A percentile compares a stretch with the other conserved stretches of the same genome.
Conservation (phyloP, 2,797 vertebrate genomes). For the Clarias platycephalus region DNA sequence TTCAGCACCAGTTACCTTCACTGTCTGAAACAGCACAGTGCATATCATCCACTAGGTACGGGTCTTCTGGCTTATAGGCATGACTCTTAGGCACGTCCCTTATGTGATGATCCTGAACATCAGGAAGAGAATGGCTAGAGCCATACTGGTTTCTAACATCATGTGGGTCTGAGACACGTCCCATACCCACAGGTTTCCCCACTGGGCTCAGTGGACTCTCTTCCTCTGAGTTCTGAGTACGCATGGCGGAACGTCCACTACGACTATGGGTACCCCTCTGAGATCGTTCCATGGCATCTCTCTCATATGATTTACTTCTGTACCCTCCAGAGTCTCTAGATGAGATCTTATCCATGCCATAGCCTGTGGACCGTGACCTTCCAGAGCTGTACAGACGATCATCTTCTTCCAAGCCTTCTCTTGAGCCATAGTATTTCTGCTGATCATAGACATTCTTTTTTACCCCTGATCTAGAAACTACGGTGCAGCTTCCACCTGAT, state of each 20-base stretch:
- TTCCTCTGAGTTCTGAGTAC: conserved; percentile 92
- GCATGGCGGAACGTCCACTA: conserved; percentile 83
- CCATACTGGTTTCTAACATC: conserved; percentile 94
- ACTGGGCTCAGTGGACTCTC: conserved; percentile 95
- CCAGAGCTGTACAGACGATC: conserved; percentile 84
- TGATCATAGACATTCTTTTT: conserved; percentile 95
- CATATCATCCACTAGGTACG: conserved; percentile 95
- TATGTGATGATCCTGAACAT: conserved; percentile 96
- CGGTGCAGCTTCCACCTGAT: conserved; percentile 81
- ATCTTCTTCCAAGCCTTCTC: conserved; percentile 87
- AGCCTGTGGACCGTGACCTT: conserved; percentile 86
- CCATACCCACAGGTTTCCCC: conserved; percentile 85
- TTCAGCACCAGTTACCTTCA: conserved; percentile 98
- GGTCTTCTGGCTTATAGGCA: conserved; percentile 94
- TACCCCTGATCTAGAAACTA: conserved; percentile 86
- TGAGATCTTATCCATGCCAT: conserved; percentile 89
- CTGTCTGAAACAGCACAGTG: conserved; percentile 99
- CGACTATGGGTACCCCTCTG: conserved; percentile 84
- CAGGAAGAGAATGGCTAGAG: conserved; percentile 98
- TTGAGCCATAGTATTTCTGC: conserved; percentile 90
- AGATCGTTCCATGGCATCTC: conserved; percentile 86
- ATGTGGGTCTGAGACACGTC: conserved; percentile 79
- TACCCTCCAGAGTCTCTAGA: conserved; percentile 80
- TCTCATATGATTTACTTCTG: conserved; percentile 91
- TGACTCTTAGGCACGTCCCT: conserved; percentile 95